Evolutionary conservation across 2,888 invertebrate species (phyloP), one percentile per base, ranked within the genome.

Genomic region (Dione juno): DNA sequence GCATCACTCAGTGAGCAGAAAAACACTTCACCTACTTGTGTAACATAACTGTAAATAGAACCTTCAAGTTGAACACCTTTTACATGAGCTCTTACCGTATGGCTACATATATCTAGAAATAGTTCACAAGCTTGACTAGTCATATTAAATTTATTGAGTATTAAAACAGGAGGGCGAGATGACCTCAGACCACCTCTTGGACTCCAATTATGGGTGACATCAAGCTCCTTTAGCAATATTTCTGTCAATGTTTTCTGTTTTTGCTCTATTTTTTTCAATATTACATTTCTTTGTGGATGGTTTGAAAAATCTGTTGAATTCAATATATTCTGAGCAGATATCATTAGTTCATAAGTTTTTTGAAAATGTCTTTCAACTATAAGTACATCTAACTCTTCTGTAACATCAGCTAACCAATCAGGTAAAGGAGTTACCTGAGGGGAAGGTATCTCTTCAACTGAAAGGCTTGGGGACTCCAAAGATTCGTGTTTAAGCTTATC

Each of bases 331-430:
- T 93, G 92, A 21, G 93, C 92, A 66, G 84, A 83, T 40, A 96
- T 96, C 77, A 99, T 95, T 14, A 98, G 92, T 75, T 95, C 95
- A 76, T 98, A 96, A 1, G 98, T 98, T 82, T 97, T 97, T 86
- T 98, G 98, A 83, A 99, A 99, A 88, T 99, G 98, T 79, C 99
- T 95, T 88, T 99, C 98, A 0, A 99, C 99, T 76, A 99, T 97
- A 79, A 96, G 95, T 14, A 99, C 98, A 92, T 99, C 98, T 67
- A 99, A 92, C 87, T 99, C 99, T 86, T 99, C 99, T 0, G 97
- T 96, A 5, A 97, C 96, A 87, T 99, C 98, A 69, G 96, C 89
- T 67, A 99, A 88, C 99, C 99, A 99, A 82, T 98, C 97, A 0
- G 98, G 97, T 57, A 94, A 75, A 6, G 87, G 84, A 40, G 86